A percentile compares a stretch with the other conserved stretches of the same genome.
These are phyloP conservation scores for Arctocebus calabarensis DNA, from an alignment of 2,797 vertebrate genomes.

Conservation along the genomic window DNA sequence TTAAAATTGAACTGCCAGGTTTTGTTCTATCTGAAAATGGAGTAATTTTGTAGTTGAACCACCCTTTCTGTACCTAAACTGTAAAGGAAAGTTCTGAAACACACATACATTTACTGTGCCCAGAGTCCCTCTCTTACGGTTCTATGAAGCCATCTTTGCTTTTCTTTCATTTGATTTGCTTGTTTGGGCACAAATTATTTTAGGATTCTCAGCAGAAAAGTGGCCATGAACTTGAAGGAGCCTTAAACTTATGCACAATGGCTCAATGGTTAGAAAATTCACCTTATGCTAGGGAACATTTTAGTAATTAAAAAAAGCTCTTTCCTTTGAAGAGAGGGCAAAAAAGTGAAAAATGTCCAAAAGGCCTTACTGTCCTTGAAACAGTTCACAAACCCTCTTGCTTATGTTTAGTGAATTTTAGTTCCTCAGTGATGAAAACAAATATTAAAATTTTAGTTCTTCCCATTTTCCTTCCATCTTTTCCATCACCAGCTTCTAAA, in stretches of 20 bases:
- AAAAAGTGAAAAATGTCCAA: not conserved
- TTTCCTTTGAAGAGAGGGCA: not conserved
- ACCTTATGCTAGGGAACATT: slow-evolving; percentile 15
- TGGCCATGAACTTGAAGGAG: not conserved
- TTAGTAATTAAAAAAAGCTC: not conserved
- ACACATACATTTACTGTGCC: not conserved
- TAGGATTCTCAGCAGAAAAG: slow-evolving; percentile 29
- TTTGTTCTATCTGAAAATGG: slow-evolving; percentile 70
- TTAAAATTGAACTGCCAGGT: slow-evolving; percentile 68
- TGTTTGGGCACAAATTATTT: slow-evolving; percentile 35
- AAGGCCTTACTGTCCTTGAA: not conserved
- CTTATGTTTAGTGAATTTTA: slow-evolving; percentile 23
- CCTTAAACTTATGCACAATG: slow-evolving; percentile 15
- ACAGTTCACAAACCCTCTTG: not conserved
- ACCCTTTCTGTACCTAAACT: slow-evolving; percentile 4
- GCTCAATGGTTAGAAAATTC: not conserved
- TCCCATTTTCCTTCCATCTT: not conserved
- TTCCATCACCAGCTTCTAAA: slow-evolving; percentile 52
- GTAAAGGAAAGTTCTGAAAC: slow-evolving; percentile 47
- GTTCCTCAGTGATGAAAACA: slow-evolving; percentile 41
- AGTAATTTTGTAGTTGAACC: slow-evolving; percentile 32
- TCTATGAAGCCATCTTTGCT: not conserved
- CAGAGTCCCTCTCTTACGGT: not conserved
- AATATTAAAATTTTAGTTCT: slow-evolving; percentile 27
- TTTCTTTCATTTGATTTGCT: not conserved